These are phyloP conservation scores for Poeciliopsis presidionis DNA, from an alignment of 2,797 vertebrate genomes.

Conservation along the genomic window DNA sequence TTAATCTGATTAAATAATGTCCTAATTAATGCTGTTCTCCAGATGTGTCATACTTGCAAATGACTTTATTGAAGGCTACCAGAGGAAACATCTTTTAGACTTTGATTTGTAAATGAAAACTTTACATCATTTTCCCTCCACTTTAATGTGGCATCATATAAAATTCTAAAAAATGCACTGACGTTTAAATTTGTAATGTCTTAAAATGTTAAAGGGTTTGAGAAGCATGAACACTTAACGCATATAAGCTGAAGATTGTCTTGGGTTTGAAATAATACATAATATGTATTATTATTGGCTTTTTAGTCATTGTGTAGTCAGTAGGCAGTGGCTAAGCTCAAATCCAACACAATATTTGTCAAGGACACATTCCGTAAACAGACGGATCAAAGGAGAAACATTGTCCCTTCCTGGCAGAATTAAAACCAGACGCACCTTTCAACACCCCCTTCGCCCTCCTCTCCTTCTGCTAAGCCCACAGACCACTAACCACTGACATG, in stretches of 20 bases:
- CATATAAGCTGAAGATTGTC: background rate
- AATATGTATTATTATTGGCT: background rate
- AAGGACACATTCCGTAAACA: conserved; percentile 24
- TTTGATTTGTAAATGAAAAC: background rate
- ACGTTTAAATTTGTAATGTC: background rate
- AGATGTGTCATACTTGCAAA: background rate
- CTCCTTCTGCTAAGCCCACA: conserved; percentile 64
- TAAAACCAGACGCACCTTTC: conserved; percentile 76
- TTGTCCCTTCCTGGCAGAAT: conserved; percentile 67
- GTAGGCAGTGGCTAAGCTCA: background rate
- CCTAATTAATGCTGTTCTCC: background rate
- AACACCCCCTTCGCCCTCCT: conserved; percentile 51
- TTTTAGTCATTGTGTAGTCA: background rate
- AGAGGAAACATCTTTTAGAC: background rate
- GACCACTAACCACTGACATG: conserved; percentile 82
- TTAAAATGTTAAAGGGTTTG: background rate
- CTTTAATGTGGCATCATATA: too few species aligned
- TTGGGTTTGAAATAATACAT: background rate
- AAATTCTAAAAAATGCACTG: too few species aligned
- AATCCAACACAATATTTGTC: conserved; percentile 13
- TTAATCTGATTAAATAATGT: background rate
- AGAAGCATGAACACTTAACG: background rate
- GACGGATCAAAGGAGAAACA: conserved; percentile 37
- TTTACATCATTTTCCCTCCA: background rate
- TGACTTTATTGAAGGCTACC: background rate